A percentile compares a stretch with the other conserved stretches of the same genome.
Evolutionary conservation across 2,888 invertebrate species (phyloP).

Genomic region (Myopa tessellatipennis): DNA sequence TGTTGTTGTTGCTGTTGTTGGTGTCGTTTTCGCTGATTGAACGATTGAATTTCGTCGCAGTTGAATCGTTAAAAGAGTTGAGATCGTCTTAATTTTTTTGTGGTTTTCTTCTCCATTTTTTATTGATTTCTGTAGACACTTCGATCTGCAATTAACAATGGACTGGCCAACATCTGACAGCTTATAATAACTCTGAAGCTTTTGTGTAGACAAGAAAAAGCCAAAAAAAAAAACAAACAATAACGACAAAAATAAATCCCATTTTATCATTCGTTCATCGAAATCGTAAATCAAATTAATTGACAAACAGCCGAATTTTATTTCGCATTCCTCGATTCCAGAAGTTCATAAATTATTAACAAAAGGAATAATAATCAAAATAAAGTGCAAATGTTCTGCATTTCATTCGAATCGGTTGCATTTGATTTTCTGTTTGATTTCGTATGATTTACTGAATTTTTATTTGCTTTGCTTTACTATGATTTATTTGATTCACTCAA

Average conservation of each 20-base stretch:
- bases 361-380: neutral
- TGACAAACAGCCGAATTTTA: neutral
- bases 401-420: neutral
- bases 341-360: neutral
- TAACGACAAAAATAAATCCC: too few relatives aligned
- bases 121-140: neutral
- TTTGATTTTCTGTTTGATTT: neutral
- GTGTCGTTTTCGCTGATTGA: neutral
- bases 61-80: neutral
- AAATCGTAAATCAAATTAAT: neutral
- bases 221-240: neutral
- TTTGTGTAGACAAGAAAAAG: neutral
- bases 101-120: neutral
- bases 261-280: neutral
- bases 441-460: neutral
- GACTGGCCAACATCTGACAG: slow-evolving; percentile 5
- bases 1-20: neutral
- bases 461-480: neutral
- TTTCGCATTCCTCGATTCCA: neutral
- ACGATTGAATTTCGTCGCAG: neutral
- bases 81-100: neutral
- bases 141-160: neutral
- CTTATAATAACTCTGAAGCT: neutral
- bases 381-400: neutral
- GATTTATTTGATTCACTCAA: neutral